phyloP scores from a whole-genome alignment of 2,888 invertebrate species.

The Caradrina clavipalpis region DNA sequence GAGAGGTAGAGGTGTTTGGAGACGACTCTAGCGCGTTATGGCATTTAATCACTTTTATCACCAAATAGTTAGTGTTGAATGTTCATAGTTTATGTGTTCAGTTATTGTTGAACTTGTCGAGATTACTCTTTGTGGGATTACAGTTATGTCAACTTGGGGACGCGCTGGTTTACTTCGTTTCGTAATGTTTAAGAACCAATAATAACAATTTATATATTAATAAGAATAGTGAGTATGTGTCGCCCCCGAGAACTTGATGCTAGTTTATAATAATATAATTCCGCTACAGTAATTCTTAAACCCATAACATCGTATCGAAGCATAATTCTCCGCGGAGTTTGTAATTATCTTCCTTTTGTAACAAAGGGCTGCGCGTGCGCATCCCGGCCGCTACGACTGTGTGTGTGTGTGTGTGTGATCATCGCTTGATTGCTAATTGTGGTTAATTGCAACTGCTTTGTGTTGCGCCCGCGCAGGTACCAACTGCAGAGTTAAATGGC shows the following conservation, averaged over 20 bases:
- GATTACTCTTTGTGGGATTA: not conserved
- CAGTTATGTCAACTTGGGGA: too few species aligned
- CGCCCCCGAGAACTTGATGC: too few species aligned
- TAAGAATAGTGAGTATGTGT: too few species aligned
- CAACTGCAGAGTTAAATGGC: not conserved
- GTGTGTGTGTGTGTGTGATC: constrained; percentile 22
- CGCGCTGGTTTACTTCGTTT: too few species aligned
- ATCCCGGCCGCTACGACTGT: not conserved
- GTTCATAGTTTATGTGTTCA: constrained; percentile 14
- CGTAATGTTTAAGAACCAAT: too few species aligned
- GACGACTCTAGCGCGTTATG: constrained; percentile 26
- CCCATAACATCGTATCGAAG: not conserved
- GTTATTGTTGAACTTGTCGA: constrained; percentile 29
- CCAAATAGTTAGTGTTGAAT: constrained; percentile 47
- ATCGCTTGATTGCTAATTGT: constrained; percentile 52
- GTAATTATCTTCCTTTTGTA: constrained; percentile 21
- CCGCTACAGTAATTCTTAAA: not conserved
- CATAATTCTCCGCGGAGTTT: constrained; percentile 19
- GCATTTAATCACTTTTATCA: constrained; percentile 55
- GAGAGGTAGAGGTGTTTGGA: constrained; percentile 22
- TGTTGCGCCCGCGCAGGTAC: constrained; percentile 19
- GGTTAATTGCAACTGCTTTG: constrained; percentile 49
- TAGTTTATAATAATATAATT: not conserved
- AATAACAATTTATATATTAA: too few species aligned
- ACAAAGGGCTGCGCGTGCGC: constrained; percentile 54